Evolutionary conservation across 2,888 invertebrate genomes (phyloP), one percentile per base, ranked within the genome.

Genomic region (Leuctra nigra): DNA sequence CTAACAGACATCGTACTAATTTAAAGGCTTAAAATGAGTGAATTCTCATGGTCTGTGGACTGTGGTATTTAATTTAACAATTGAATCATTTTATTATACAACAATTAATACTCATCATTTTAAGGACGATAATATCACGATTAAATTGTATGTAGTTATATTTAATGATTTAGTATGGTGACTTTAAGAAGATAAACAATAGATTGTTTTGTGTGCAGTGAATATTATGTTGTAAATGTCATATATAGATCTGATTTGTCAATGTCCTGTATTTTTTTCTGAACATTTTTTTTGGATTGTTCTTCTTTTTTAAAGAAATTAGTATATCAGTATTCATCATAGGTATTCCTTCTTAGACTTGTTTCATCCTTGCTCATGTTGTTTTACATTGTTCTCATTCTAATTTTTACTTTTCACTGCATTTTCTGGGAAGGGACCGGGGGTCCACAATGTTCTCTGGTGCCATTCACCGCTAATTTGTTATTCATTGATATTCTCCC

Each of bases 1-100:
- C 20, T 54, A 54, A 54, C 33, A 25, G 44, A 24, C 35, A 46
- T 54, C 16, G n/a, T 29, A 46, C 47, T 57, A 57, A 57, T 57
- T 54, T 57, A 57, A 47, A 54, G 53, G 54, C 54, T 38, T 33
- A 22, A 22, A 57, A 24, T 47, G 48, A 39, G n/a, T n/a, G n/a
- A 41, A 56, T 24, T 23, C 25, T 57, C 25, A 33, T 33, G 36
- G 53, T 57, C 54, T 18, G 38, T 14, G 35, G 54, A 57, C 53
- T 46, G 54, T 46, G 35, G 38, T 55, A 29, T 29, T 29, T 29
- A 29, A 29, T 11, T 22, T 23, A 44, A 11, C 16, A 24, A 25
- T 47, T 47, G 25, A 25, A 24, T 29, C 7, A 11, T 35, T 33
- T 22, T 50, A 50, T 50, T 50, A 18, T 35, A 33, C 35, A 33